phyloP scores from a whole-genome alignment of 2,797 vertebrate genomes.

The Thalassophryne amazonica region DNA sequence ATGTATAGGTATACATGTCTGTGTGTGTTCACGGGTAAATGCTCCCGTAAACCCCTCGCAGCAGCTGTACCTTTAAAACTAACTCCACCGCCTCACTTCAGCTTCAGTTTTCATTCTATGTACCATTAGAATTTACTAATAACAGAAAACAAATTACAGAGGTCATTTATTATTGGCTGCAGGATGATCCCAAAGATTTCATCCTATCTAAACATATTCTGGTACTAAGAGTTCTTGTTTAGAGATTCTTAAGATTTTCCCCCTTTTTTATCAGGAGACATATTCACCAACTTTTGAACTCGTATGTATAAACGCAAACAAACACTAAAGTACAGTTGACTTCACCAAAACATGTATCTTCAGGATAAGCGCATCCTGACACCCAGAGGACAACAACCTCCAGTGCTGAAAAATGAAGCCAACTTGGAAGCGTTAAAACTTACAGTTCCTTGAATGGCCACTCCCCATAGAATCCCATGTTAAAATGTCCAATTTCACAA shows the following conservation, averaged over 20 bases:
- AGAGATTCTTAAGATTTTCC: constrained; percentile 67
- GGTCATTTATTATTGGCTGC: constrained; percentile 68
- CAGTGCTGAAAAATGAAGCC: too few species aligned
- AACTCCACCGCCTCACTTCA: constrained; percentile 20
- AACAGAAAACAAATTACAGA: constrained; percentile 36
- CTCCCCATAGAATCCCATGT: too few species aligned
- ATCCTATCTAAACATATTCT: constrained; percentile 76
- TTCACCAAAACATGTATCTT: constrained; percentile 49
- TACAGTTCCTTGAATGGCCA: too few species aligned
- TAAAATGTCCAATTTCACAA: too few species aligned
- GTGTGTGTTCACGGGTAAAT: constrained; percentile 3
- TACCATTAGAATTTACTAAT: constrained; percentile 31
- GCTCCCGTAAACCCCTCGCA: constrained; percentile 14
- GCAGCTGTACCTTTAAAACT: constrained; percentile 10
- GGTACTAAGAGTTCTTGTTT: constrained; percentile 69
- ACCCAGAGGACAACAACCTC: too few species aligned
- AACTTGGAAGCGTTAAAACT: too few species aligned
- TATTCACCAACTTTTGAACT: constrained; percentile 25
- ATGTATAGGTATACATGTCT: constrained; percentile 5
- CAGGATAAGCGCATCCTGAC: constrained; percentile 33
- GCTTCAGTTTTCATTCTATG: constrained; percentile 12
- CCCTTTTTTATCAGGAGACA: constrained; percentile 41
- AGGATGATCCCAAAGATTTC: constrained; percentile 46
- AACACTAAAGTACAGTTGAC: constrained; percentile 10
- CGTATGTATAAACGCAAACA: constrained; percentile 20